phyloP scores from a whole-genome alignment of 1,140 invertebrate genomes.

The Drosophila ambigua region DNA sequence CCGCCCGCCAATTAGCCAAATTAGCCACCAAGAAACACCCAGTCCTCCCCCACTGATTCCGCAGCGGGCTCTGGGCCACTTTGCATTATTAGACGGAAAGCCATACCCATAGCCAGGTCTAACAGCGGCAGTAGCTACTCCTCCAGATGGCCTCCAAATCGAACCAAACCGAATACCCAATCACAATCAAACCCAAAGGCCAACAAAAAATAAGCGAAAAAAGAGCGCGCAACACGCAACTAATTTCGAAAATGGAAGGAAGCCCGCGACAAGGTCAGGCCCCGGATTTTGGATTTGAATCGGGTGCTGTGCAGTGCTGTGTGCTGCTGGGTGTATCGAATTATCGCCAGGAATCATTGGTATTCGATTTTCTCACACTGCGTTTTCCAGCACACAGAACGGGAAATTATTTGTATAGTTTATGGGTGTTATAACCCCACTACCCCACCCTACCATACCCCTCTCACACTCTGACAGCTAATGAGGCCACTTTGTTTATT shows the following conservation, averaged over 20 bases:
- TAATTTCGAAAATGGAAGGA: slow-evolving; percentile 62
- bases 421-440: slow-evolving; percentile 32
- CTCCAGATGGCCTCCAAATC: slow-evolving; percentile 52
- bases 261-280: slow-evolving; percentile 57
- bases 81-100: slow-evolving; percentile 55
- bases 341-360: slow-evolving; percentile 2
- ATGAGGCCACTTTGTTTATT: slow-evolving; percentile 76
- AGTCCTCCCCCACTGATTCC: no score
- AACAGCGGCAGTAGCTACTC: not conserved
- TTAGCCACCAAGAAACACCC: slow-evolving; percentile 36
- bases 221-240: slow-evolving; percentile 60
- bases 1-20: slow-evolving; percentile 64
- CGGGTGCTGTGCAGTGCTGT: not conserved
- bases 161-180: slow-evolving; percentile 23
- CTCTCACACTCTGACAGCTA: slow-evolving; percentile 16
- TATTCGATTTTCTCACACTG: slow-evolving; percentile 59
- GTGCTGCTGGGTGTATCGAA: no score
- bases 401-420: slow-evolving; percentile 72
- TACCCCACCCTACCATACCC: not conserved
- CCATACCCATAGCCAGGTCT: slow-evolving; percentile 20
- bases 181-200: slow-evolving; percentile 23
- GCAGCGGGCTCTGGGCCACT: slow-evolving; percentile 24
- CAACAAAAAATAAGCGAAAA: slow-evolving; percentile 20
- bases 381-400: slow-evolving; percentile 57
- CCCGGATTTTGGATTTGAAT: slow-evolving; percentile 19